A percentile compares a stretch with the other conserved stretches of the same genome.
phyloP scores from a whole-genome alignment of 1,140 invertebrate genomes.

The Nautilus pompilius region DNA sequence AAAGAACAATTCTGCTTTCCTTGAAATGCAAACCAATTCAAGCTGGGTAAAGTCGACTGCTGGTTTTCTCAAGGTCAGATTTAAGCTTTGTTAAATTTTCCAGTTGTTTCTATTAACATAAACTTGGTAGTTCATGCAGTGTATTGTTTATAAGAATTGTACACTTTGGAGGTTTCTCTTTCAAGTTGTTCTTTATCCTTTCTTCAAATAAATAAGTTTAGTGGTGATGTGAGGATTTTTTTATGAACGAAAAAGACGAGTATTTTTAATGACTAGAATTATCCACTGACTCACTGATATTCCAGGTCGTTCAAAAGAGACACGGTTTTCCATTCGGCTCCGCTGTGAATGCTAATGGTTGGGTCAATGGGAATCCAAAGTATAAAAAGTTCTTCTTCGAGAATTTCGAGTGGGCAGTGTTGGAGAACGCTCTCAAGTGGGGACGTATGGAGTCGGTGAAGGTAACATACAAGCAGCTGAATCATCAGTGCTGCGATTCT shows the following conservation, averaged over 20 bases:
- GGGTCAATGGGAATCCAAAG: slow-evolving; percentile 10
- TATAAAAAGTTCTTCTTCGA: slow-evolving; percentile 29
- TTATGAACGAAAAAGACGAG: background rate
- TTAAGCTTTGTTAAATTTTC: no score
- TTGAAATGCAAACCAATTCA: no score
- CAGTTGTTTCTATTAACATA: no score
- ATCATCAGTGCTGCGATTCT: no score
- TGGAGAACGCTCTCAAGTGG: slow-evolving; percentile 32
- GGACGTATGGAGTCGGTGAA: slow-evolving; percentile 17
- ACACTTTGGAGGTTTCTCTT: no score
- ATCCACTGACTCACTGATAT: slow-evolving; percentile 7
- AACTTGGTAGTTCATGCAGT: no score
- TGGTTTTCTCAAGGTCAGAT: no score
- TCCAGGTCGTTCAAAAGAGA: slow-evolving; percentile 16
- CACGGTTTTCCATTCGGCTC: slow-evolving; percentile 28
- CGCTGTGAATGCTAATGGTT: slow-evolving; percentile 10
- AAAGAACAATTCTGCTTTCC: no score
- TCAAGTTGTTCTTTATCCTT: slow-evolving; percentile 1
- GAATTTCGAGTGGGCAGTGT: slow-evolving; percentile 33
- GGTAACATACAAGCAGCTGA: no score
- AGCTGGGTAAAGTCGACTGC: no score
- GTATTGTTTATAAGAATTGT: no score
- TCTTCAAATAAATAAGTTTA: background rate
- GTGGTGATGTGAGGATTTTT: background rate
- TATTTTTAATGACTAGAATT: background rate